Evolutionary conservation across 2,113 vertebrate genomes (phyloP).

Genomic region (Sula dactylatra): DNA sequence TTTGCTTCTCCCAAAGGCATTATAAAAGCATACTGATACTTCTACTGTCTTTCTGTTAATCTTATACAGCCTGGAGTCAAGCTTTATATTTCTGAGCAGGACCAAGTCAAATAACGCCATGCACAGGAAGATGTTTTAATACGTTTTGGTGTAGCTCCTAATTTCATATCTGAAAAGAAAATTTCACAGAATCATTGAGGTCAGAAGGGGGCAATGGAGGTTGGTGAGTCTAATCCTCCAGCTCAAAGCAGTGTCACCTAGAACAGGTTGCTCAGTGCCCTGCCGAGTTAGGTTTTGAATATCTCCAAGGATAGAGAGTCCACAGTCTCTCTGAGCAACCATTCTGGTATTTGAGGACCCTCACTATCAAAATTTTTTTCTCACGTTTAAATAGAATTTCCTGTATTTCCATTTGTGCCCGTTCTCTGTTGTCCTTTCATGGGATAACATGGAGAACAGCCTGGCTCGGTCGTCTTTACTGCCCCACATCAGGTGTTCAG

Average conservation of each 20-base stretch:
- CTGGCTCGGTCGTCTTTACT: background rate
- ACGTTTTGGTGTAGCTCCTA: background rate
- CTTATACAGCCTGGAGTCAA: background rate
- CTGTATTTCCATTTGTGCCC: background rate
- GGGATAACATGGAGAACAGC: background rate
- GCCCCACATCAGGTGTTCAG: background rate
- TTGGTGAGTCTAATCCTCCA: background rate
- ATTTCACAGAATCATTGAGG: background rate
- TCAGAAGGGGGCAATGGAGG: background rate
- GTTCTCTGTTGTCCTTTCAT: background rate
- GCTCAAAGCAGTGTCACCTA: background rate
- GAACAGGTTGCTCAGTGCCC: background rate
- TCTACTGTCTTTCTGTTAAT: background rate
- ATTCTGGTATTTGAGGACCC: background rate
- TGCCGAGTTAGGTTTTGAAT: background rate
- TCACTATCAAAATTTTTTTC: background rate
- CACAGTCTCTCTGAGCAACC: background rate
- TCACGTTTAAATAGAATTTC: background rate
- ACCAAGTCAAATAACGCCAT: background rate
- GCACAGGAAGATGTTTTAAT: background rate
- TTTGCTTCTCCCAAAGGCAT: background rate
- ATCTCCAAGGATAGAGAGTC: background rate
- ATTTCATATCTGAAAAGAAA: background rate
- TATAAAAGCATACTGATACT: background rate
- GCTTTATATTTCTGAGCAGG: background rate